A percentile compares a stretch with the other conserved stretches of the same genome.
Conservation (phyloP, 2,113 vertebrate species). For the Pedionomus torquatus region DNA sequence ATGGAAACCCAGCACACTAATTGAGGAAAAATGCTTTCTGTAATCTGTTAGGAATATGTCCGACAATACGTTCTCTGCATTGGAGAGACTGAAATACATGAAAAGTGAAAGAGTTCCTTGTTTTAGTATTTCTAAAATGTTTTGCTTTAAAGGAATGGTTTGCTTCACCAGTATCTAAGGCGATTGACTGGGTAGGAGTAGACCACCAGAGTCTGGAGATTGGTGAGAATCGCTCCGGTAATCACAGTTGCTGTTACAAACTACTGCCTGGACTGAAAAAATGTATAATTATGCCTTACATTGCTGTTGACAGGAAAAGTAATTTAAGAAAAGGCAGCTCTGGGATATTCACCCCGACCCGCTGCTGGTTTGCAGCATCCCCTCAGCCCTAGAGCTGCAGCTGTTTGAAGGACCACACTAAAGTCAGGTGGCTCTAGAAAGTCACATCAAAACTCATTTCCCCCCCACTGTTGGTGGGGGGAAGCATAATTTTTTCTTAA, state of each 20-base stretch:
- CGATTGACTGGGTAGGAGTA: neutral
- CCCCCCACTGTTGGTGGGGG: too few relatives aligned
- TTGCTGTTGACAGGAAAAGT: neutral
- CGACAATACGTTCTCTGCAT: accelerated
- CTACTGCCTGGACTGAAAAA: neutral
- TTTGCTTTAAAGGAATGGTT: neutral
- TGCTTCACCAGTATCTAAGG: neutral
- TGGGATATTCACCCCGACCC: neutral
- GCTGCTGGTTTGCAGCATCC: neutral
- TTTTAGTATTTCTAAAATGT: neutral
- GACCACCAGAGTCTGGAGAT: neutral
- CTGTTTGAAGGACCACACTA: neutral
- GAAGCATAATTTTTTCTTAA: too few relatives aligned
- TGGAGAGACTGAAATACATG: neutral
- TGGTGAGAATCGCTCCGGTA: neutral
- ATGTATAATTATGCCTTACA: neutral
- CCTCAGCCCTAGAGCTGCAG: neutral
- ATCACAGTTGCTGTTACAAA: neutral
- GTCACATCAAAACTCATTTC: neutral
- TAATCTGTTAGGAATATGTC: neutral
- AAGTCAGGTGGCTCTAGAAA: neutral
- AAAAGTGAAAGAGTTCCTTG: neutral
- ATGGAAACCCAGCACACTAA: neutral
- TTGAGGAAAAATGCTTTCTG: neutral
- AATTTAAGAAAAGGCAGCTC: neutral